Conservation (phyloP, 1,140 invertebrate species). For the Belonocnema kinseyi region DNA sequence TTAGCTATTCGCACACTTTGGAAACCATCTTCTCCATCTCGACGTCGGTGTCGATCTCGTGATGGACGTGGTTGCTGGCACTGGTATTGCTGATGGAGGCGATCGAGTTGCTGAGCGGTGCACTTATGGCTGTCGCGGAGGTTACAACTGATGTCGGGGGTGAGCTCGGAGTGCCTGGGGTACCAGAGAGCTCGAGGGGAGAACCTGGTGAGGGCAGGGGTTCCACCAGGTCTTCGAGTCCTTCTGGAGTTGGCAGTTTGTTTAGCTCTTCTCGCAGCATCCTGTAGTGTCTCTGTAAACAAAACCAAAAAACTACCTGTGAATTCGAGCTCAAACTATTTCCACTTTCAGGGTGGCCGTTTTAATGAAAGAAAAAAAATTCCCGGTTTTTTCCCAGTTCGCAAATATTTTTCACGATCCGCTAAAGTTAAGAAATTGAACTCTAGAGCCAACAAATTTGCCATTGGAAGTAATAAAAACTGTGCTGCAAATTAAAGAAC, state of each 20-base stretch:
- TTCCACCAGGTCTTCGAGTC: constrained; percentile 82
- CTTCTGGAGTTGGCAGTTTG: constrained; percentile 85
- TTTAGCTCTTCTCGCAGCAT: constrained; percentile 86
- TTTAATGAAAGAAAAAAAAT: no score
- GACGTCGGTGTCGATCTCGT: constrained; percentile 79
- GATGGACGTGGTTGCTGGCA: constrained; percentile 69
- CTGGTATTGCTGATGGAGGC: constrained; percentile 53
- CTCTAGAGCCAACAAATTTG: no score
- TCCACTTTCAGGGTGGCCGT: no score
- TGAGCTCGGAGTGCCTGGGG: constrained; percentile 64
- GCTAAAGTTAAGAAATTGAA: no score
- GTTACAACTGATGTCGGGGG: constrained; percentile 53
- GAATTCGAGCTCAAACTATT: no score
- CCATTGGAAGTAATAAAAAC: no score
- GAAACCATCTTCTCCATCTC: constrained; percentile 86
- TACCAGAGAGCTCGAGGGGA: constrained; percentile 63
- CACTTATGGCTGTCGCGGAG: constrained; percentile 50
- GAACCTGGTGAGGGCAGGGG: constrained; percentile 76
- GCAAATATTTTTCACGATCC: no score
- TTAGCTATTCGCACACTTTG: constrained; percentile 80
- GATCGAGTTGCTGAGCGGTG: constrained; percentile 48
- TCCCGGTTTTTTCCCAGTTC: no score
- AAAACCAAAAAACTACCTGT: not conserved
- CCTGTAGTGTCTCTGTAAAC: constrained; percentile 83
- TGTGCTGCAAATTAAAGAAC: no score